Evolutionary conservation across 2,888 invertebrate species (phyloP), one percentile per base, ranked within the genome.

Genomic region (Noctua fimbriata): DNA sequence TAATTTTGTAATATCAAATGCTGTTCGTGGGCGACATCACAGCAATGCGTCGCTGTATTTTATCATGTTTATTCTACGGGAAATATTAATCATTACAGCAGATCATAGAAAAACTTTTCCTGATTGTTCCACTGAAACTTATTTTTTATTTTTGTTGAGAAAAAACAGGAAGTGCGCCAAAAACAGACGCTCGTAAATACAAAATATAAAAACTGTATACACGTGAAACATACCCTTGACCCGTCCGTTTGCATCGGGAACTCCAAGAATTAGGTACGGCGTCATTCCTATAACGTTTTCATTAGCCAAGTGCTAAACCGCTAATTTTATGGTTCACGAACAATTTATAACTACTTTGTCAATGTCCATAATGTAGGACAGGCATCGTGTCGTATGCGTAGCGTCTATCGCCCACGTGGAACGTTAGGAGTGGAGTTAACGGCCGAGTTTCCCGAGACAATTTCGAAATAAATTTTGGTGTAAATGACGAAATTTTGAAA

Each of bases 291-390:
- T 82, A 84, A 81, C 60, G 70, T 86, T 79, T 86, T 90, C 87
- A 86, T 84, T 85, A 85, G 80, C 72, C 84, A 82, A 83, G 85
- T 85, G 79, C 74, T 89, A 82, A 85, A 84, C 66, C 66, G 83
- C 49, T 73, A 85, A 86, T 89, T 88, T 89, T 82, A 90, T 87
- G 73, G 87, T 81, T 82, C 70, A 76, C 78, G 66, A 87, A 85
- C 85, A 87, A 91, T 91, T 89, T 89, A 89, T 87, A 84, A 84
- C 78, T 87, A 89, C 85, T 90, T 90, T 88, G 88, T 91, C 90
- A 90, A 90, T 86, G 91, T 89, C 87, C 79, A 84, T 85, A 79
- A 91, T 90, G 86, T 91, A 87, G 91, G 88, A 85, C 90, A 90
- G 84, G 87, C 85, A 81, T 83, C 73, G 85, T 86, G 85, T 82